These are phyloP conservation scores for Halcyon senegalensis DNA, from an alignment of 2,113 vertebrate genomes.

Conservation along the genomic window DNA sequence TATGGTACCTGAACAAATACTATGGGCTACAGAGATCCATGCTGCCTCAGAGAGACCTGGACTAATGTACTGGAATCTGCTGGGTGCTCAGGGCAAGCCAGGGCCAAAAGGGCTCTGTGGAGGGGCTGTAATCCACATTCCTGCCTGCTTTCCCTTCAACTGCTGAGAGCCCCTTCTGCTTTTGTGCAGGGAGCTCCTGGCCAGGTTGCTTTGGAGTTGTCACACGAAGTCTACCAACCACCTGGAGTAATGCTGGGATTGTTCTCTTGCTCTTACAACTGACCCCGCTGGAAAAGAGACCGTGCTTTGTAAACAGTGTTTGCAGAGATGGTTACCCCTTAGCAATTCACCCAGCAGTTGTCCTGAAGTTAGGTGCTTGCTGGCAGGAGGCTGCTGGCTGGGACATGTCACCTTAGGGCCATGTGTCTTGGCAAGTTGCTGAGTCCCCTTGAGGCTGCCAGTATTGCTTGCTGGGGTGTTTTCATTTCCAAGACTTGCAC, in stretches of 20 bases:
- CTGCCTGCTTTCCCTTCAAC: fast-evolving
- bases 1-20: background rate
- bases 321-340: background rate
- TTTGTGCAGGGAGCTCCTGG: background rate
- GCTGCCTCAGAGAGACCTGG: background rate
- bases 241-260: background rate
- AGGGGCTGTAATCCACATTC: background rate
- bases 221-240: background rate
- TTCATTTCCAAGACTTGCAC: fast-evolving
- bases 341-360: background rate
- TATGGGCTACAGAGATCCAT: background rate
- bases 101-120: background rate
- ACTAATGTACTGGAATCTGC: background rate
- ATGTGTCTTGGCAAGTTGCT: background rate
- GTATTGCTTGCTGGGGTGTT: background rate
- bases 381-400: background rate
- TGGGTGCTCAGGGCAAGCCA: background rate
- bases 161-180: background rate
- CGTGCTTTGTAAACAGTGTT: background rate
- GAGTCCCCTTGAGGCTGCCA: background rate
- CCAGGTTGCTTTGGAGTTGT: background rate
- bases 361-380: background rate
- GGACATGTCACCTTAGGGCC: background rate
- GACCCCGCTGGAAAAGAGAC: background rate
- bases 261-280: background rate